A percentile compares a stretch with the other conserved stretches of the same genome.
These are phyloP conservation scores for Danio tinwini DNA, from an alignment of 2,797 vertebrate species.

Conservation along the genomic window DNA sequence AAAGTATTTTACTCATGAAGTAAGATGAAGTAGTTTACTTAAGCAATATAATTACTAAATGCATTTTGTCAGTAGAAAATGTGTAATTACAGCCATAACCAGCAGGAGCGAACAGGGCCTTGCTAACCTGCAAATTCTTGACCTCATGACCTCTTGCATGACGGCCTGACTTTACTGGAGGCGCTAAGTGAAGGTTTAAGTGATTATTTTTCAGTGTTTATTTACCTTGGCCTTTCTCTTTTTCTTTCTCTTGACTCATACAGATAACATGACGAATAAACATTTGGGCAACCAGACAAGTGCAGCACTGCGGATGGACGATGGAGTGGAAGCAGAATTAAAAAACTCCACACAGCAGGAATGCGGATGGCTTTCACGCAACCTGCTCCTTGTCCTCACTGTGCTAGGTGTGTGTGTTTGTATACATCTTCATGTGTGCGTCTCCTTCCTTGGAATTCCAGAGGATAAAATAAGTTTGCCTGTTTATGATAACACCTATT, in stretches of 20 bases:
- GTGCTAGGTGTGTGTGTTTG: conserved; percentile 69
- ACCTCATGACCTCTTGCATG: background rate
- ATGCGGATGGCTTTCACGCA: conserved; percentile 77
- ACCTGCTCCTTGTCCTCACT: conserved; percentile 78
- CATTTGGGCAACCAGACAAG: conserved; percentile 70
- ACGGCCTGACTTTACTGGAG: background rate
- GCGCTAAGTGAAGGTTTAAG: background rate
- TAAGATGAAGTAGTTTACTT: no score
- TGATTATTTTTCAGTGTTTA: background rate
- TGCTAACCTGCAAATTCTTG: conserved; percentile 5
- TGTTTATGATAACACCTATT: background rate
- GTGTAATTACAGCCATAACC: background rate
- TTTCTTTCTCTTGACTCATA: conserved; percentile 5
- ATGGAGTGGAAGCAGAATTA: conserved; percentile 50
- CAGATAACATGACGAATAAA: conserved; percentile 81
- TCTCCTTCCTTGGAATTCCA: background rate
- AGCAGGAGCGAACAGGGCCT: background rate
- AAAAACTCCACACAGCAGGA: conserved; percentile 56
- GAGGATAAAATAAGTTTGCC: background rate
- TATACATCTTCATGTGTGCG: background rate
- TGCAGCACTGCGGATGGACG: conserved; percentile 68
- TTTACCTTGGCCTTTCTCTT: background rate
- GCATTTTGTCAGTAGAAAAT: background rate
- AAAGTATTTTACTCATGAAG: no score
- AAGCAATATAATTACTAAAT: no score